These are phyloP conservation scores for Leuciscus waleckii DNA, from an alignment of 2,797 vertebrate species.

Conservation along the genomic window DNA sequence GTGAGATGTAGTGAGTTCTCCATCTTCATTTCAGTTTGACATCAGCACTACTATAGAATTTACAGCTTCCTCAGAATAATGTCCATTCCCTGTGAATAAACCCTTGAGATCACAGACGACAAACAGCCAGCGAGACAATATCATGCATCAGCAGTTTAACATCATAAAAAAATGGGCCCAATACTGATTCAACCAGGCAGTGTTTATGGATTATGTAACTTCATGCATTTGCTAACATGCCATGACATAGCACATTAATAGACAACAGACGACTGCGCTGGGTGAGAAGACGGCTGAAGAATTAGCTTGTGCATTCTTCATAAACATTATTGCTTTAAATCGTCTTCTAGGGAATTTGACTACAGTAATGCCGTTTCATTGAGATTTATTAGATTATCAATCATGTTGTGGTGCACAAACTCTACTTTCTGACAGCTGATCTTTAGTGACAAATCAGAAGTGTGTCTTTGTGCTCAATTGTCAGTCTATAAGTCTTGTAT, in stretches of 20 bases:
- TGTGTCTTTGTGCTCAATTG: not conserved
- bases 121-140: conserved; percentile 21
- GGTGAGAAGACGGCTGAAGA: conserved; percentile 17
- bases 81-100: conserved; percentile 12
- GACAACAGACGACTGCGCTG: not conserved
- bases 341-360: not conserved
- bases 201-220: conserved; percentile 45
- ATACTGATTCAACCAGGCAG: conserved; percentile 35
- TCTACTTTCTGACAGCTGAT: conserved; percentile 4
- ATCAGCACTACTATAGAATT: not conserved
- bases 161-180: conserved; percentile 32
- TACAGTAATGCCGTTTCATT: not conserved
- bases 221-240: conserved; percentile 37
- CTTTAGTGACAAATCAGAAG: not conserved
- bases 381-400: conserved; percentile 26
- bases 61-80: not conserved
- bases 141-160: conserved; percentile 39
- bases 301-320: not conserved
- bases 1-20: not conserved
- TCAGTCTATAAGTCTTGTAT: not conserved
- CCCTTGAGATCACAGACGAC: conserved; percentile 16
- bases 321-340: conserved; percentile 13
- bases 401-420: not conserved
- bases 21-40: not conserved
- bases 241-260: conserved; percentile 40